Evolutionary conservation across 1,140 invertebrate species (phyloP).

Genomic region (Drosophila tsacasi): DNA sequence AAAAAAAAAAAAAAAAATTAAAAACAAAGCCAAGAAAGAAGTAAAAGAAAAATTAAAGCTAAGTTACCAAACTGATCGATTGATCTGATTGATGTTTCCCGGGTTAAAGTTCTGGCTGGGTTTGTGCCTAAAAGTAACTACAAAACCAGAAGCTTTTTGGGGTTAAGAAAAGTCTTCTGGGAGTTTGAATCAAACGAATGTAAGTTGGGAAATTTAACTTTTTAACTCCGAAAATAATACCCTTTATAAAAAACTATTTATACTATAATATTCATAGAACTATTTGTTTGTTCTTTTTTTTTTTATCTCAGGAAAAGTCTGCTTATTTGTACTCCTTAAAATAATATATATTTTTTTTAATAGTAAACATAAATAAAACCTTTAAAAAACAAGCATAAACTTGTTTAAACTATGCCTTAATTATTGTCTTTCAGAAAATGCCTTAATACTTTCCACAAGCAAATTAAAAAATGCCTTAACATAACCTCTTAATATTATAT

Average conservation of each 20-base stretch:
- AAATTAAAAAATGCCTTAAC: no score
- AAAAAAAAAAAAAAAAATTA: neutral
- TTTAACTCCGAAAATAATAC: neutral
- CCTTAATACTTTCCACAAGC: no score
- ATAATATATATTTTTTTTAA: neutral
- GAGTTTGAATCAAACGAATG: neutral
- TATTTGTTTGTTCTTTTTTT: neutral
- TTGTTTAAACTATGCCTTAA: no score
- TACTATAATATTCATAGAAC: neutral
- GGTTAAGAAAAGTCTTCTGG: neutral
- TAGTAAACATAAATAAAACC: neutral
- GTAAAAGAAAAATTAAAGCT: neutral
- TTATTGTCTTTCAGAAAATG: no score
- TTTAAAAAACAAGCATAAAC: neutral
- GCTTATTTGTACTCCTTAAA: neutral
- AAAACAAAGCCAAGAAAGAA: neutral
- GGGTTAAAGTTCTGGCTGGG: neutral
- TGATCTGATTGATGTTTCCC: slow-evolving; percentile 35
- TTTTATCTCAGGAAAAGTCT: neutral
- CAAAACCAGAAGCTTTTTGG: neutral
- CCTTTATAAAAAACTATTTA: no score
- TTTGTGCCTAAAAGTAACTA: neutral
- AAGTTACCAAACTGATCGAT: slow-evolving; percentile 27
- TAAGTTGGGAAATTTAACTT: no score
- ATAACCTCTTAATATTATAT: neutral